phyloP scores from a whole-genome alignment of 2,113 vertebrate species.

The Anseranas semipalmata region DNA sequence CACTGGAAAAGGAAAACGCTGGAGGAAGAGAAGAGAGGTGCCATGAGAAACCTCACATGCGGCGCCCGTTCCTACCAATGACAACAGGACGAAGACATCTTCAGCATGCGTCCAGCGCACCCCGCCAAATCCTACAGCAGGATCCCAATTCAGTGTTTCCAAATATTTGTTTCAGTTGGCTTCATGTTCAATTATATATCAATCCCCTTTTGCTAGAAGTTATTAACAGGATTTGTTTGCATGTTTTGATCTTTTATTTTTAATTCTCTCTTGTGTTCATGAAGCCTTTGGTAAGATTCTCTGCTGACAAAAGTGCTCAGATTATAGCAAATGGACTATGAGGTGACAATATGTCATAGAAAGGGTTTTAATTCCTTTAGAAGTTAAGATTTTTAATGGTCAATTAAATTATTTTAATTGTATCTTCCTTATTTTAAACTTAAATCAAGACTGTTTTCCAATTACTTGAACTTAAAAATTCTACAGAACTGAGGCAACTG shows the following conservation, averaged over 20 bases:
- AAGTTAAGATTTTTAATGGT: slow-evolving; percentile 23
- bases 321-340: background rate
- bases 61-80: background rate
- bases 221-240: slow-evolving; percentile 46
- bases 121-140: background rate
- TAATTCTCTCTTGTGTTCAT: background rate
- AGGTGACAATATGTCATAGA: background rate
- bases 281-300: slow-evolving; percentile 43
- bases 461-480: background rate
- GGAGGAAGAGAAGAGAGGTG: background rate
- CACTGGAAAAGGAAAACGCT: background rate
- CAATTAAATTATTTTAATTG: slow-evolving; percentile 18
- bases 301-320: background rate
- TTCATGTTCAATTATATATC: slow-evolving; percentile 24
- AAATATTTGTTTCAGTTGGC: slow-evolving; percentile 28
- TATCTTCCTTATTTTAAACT: slow-evolving; percentile 9
- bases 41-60: background rate
- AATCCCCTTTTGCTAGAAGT: background rate
- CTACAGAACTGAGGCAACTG: background rate
- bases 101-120: background rate
- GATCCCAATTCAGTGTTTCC: background rate
- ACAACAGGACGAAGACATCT: background rate
- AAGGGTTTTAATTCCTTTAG: slow-evolving; percentile 11
- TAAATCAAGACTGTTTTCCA: background rate
- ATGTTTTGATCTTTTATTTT: slow-evolving; percentile 39